phyloP scores from a whole-genome alignment of 1,140 invertebrate genomes.

The Mya arenaria region DNA sequence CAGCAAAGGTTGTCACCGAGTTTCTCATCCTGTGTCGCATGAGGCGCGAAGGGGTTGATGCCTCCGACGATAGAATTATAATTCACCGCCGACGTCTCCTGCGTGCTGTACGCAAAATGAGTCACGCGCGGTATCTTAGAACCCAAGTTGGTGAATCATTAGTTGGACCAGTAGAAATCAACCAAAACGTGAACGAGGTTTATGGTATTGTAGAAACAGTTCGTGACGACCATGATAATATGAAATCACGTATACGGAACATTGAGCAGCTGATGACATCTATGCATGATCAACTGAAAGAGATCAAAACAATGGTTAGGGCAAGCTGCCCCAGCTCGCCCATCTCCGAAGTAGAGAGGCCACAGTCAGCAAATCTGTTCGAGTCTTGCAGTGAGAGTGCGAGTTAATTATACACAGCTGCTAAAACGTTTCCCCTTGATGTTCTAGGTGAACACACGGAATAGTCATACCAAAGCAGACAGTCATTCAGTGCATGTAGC shows the following conservation, averaged over 20 bases:
- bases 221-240: slow-evolving; percentile 61
- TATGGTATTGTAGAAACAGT: slow-evolving; percentile 60
- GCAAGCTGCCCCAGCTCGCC: background rate
- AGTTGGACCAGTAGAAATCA: slow-evolving; percentile 69
- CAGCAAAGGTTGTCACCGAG: slow-evolving; percentile 74
- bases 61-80: slow-evolving; percentile 56
- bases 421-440: too few relatives aligned
- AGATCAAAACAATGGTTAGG: slow-evolving; percentile 54
- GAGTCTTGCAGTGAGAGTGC: too few relatives aligned
- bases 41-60: slow-evolving; percentile 51
- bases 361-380: too few relatives aligned
- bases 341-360: background rate
- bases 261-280: slow-evolving; percentile 64
- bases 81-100: slow-evolving; percentile 67
- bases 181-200: slow-evolving; percentile 66
- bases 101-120: slow-evolving; percentile 69
- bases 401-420: too few relatives aligned
- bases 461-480: too few relatives aligned
- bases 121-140: slow-evolving; percentile 64
- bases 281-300: slow-evolving; percentile 63
- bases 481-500: too few relatives aligned
- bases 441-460: too few relatives aligned
- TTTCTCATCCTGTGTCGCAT: slow-evolving; percentile 68
- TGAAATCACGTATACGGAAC: slow-evolving; percentile 60
- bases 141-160: slow-evolving; percentile 66